Conservation (phyloP, 2,113 vertebrate species). For the Columba janthina region DNA sequence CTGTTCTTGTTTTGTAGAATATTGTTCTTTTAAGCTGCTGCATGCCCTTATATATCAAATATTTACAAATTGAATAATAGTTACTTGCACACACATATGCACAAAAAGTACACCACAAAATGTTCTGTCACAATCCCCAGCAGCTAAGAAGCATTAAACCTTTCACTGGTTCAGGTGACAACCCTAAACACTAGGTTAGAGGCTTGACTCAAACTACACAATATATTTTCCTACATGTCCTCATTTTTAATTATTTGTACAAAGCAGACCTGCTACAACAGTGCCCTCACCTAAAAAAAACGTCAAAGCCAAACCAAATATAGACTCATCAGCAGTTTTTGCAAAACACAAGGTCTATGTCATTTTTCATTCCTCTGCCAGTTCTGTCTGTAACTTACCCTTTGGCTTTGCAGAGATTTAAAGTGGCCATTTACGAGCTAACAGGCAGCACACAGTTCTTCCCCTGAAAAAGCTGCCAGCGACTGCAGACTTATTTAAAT, state of each 20-base stretch:
- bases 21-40: neutral
- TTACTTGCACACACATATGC: neutral
- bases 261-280: neutral
- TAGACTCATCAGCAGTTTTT: neutral
- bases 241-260: neutral
- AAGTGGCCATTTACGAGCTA: neutral
- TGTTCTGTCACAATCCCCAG: neutral
- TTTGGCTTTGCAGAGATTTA: neutral
- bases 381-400: neutral
- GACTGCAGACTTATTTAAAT: constrained; percentile 38
- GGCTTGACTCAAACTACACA: neutral
- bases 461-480: neutral
- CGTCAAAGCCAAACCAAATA: neutral
- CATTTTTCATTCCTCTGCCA: neutral
- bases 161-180: neutral
- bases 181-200: neutral
- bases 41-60: neutral
- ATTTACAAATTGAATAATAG: neutral
- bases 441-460: neutral
- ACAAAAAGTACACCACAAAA: neutral
- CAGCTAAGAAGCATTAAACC: neutral
- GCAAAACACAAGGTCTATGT: neutral
- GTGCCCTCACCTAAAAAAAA: neutral
- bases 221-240: neutral
- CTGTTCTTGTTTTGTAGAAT: neutral